These are phyloP conservation scores for Pedicia rivosa DNA, from an alignment of 2,888 invertebrate species.

Conservation along the genomic window DNA sequence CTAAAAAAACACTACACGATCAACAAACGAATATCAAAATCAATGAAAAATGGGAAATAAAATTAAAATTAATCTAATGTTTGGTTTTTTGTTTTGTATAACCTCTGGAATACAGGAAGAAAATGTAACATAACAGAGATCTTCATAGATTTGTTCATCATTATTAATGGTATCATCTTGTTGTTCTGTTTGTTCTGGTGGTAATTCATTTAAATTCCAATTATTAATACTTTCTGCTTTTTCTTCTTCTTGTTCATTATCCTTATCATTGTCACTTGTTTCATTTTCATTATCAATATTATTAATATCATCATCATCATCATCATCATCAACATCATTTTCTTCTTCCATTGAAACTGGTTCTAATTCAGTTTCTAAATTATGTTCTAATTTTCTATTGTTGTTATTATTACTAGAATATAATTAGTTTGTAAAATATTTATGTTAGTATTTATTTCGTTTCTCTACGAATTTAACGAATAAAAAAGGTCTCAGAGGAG, in stretches of 20 bases:
- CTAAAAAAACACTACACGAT: no score
- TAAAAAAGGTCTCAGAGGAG: no score
- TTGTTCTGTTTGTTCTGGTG: background rate
- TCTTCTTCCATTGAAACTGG: conserved; percentile 26
- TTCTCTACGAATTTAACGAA: no score
- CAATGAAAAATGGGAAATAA: conserved; percentile 15
- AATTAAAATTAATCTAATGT: conserved; percentile 8
- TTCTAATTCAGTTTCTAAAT: conserved; percentile 12
- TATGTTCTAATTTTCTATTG: no score
- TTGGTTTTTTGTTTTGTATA: no score
- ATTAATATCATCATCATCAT: conserved; percentile 7
- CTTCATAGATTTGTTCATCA: conserved; percentile 75
- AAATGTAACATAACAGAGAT: conserved; percentile 75
- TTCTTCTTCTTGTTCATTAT: background rate
- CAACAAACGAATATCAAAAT: no score
- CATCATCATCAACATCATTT: background rate
- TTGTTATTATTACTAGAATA: no score
- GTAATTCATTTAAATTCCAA: conserved; percentile 10
- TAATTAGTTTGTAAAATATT: no score
- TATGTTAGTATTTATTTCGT: no score
- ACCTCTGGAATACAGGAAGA: conserved; percentile 54
- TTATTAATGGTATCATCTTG: conserved; percentile 19
- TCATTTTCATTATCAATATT: background rate
- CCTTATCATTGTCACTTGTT: conserved; percentile 2
- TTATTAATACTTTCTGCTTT: background rate